A percentile compares a stretch with the other conserved stretches of the same genome.
These are phyloP conservation scores for Agrotis clavis DNA, from an alignment of 2,888 invertebrate species.

Conservation along the genomic window DNA sequence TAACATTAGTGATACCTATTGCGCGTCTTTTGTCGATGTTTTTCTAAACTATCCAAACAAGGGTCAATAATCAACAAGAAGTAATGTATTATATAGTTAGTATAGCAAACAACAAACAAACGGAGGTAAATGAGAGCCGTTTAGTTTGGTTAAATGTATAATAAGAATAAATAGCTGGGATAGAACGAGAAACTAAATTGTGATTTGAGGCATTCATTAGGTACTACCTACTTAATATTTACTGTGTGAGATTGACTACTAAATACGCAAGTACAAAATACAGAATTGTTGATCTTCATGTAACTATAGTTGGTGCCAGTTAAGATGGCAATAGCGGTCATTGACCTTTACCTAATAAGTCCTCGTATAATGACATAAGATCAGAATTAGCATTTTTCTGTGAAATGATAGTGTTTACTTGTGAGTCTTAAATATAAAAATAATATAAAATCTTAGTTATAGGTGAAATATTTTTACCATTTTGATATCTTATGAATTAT, in stretches of 20 bases:
- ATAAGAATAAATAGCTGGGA: neutral
- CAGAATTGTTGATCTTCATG: neutral
- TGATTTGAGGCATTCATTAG: neutral
- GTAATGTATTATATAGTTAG: neutral
- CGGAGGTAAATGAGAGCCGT: neutral
- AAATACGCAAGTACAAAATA: neutral
- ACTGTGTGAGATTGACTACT: neutral
- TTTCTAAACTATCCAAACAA: slow-evolving; percentile 1
- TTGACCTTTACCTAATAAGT: too few species aligned
- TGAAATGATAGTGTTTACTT: too few species aligned
- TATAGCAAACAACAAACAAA: neutral
- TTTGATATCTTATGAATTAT: too few species aligned
- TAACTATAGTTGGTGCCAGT: too few species aligned
- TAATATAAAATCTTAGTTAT: too few species aligned
- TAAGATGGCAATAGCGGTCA: too few species aligned
- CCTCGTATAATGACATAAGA: too few species aligned
- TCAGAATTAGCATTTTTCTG: too few species aligned
- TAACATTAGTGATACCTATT: neutral
- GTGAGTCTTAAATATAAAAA: too few species aligned
- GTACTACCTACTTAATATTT: neutral
- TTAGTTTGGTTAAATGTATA: neutral
- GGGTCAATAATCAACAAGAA: neutral
- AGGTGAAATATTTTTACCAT: too few species aligned
- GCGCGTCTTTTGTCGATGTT: neutral
- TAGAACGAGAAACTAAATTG: slow-evolving; percentile 1